Evolutionary conservation across 2,113 vertebrate genomes (phyloP).

Genomic region (Mormyrus lacerda): DNA sequence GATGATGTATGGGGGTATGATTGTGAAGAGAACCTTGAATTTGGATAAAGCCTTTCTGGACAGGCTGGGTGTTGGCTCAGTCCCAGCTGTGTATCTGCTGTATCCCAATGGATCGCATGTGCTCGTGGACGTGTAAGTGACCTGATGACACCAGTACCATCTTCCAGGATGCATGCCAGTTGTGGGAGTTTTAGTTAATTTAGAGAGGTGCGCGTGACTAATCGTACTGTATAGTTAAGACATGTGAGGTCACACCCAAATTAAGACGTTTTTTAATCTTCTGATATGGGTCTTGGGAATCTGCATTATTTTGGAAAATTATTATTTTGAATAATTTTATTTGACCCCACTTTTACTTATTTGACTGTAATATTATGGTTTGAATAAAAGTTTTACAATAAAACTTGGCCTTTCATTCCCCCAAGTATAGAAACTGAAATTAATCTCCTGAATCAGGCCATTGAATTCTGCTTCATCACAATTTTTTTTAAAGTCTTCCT

Average conservation of each 20-base stretch:
- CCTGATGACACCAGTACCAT: not conserved
- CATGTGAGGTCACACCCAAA: not conserved
- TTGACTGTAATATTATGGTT: not conserved
- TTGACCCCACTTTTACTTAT: not conserved
- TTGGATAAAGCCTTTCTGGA: conserved; percentile 64
- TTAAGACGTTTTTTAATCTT: not conserved
- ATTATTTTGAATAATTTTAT: not conserved
- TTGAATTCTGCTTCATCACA: not conserved
- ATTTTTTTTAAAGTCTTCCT: not conserved
- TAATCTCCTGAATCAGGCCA: not conserved
- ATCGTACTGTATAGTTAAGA: not conserved
- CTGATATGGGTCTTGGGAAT: not conserved
- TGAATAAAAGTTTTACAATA: not conserved
- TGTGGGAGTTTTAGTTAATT: not conserved
- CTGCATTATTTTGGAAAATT: not conserved
- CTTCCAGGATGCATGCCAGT: not conserved
- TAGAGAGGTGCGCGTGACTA: not conserved
- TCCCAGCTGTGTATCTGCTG: conserved; percentile 75
- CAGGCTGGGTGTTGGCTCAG: conserved; percentile 58
- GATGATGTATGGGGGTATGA: conserved; percentile 68
- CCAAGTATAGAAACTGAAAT: not conserved
- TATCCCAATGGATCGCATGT: conserved; percentile 74
- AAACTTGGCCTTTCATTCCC: not conserved
- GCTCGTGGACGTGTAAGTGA: conserved; percentile 67
- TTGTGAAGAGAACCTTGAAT: conserved; percentile 64